phyloP scores from a whole-genome alignment of 2,113 vertebrate genomes.

The Periophthalmodon schlosseri region DNA sequence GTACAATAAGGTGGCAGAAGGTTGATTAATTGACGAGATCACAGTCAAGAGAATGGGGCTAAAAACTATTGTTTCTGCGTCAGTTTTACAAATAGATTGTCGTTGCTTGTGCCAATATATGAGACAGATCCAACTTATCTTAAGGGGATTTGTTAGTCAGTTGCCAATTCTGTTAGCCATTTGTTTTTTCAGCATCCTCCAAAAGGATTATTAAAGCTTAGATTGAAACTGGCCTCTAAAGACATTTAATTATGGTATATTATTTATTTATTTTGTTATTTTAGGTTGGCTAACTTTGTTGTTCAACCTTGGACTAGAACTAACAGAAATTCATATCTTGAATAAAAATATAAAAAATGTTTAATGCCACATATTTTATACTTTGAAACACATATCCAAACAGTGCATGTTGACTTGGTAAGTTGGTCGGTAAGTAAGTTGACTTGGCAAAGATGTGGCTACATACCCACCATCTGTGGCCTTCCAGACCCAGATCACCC shows the following conservation, averaged over 20 bases:
- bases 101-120: neutral
- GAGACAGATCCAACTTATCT: neutral
- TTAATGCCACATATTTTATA: neutral
- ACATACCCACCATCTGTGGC: constrained; percentile 54
- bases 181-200: no score
- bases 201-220: neutral
- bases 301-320: neutral
- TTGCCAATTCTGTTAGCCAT: neutral
- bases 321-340: neutral
- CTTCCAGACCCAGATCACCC: constrained; percentile 34
- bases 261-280: no score
- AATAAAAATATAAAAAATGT: neutral
- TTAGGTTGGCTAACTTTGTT: neutral
- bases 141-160: neutral
- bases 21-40: neutral
- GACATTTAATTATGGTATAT: no score
- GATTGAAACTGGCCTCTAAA: neutral
- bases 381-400: neutral
- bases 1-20: neutral
- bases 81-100: neutral
- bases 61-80: neutral
- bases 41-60: neutral
- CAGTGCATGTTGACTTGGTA: constrained; percentile 23
- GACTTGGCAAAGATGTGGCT: constrained; percentile 43
- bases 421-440: no score